Evolutionary conservation across 2,113 vertebrate species (phyloP).

Genomic region (Solea solea): DNA sequence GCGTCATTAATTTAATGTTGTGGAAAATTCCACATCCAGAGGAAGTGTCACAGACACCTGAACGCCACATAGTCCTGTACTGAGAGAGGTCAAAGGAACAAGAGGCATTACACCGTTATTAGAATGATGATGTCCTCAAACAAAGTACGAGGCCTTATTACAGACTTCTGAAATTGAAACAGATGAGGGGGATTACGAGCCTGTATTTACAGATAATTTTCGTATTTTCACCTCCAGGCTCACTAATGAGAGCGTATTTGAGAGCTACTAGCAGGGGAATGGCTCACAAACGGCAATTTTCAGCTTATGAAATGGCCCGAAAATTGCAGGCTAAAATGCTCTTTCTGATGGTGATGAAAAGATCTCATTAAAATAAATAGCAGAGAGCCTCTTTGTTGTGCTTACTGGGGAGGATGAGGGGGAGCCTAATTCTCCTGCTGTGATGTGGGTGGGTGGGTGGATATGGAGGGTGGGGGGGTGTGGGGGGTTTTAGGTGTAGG

Average conservation of each 20-base stretch:
- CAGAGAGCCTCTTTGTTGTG: slow-evolving; percentile 85
- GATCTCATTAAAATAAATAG: slow-evolving; percentile 87
- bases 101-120: slow-evolving; percentile 71
- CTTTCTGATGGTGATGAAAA: slow-evolving; percentile 85
- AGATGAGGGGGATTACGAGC: slow-evolving; percentile 71
- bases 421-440: slow-evolving; percentile 77
- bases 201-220: slow-evolving; percentile 77
- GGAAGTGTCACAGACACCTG: slow-evolving; percentile 33
- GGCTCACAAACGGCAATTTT: slow-evolving; percentile 83
- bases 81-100: slow-evolving; percentile 66
- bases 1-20: too few relatives aligned
- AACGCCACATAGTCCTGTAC: slow-evolving; percentile 21
- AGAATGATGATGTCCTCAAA: slow-evolving; percentile 68
- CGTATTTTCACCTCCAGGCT: slow-evolving; percentile 75
- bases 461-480: not conserved
- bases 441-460: slow-evolving; percentile 66
- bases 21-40: slow-evolving; percentile 39
- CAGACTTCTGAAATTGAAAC: slow-evolving; percentile 72
- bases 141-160: slow-evolving; percentile 57
- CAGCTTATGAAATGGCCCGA: slow-evolving; percentile 83
- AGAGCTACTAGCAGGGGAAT: slow-evolving; percentile 76
- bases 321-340: slow-evolving; percentile 84
- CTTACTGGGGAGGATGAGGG: slow-evolving; percentile 77
- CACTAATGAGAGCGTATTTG: slow-evolving; percentile 79
- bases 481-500: slow-evolving; percentile 70